Evolutionary conservation across 2,888 invertebrate species (phyloP).

Genomic region (Steromphala cineraria): DNA sequence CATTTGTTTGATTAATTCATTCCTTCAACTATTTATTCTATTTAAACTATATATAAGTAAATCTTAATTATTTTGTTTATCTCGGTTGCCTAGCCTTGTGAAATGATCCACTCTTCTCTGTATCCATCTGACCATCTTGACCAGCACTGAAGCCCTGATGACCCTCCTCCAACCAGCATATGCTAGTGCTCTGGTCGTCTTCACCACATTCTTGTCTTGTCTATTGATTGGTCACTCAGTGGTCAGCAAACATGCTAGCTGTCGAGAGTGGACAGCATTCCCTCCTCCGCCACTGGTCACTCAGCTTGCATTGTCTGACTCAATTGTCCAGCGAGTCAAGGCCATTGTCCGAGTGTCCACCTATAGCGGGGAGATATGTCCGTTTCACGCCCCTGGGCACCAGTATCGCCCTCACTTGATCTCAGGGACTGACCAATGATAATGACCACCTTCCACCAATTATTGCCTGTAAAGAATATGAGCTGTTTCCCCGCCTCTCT

Average conservation of each 20-base stretch:
- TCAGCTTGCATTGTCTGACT: not conserved
- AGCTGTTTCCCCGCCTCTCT: not conserved
- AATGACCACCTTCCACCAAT: not conserved
- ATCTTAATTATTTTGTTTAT: too few relatives aligned
- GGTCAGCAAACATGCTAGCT: conserved; percentile 4
- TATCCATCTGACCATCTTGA: too few relatives aligned
- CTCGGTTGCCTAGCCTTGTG: too few relatives aligned
- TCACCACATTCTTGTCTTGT: too few relatives aligned
- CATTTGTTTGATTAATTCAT: too few relatives aligned
- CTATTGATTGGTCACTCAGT: conserved; percentile 7
- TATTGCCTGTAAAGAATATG: not conserved
- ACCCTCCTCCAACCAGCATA: too few relatives aligned
- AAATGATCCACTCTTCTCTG: too few relatives aligned
- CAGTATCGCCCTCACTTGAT: not conserved
- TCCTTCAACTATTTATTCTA: too few relatives aligned
- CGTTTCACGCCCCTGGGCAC: not conserved
- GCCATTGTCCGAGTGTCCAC: not conserved
- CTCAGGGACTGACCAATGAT: not conserved
- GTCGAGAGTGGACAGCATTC: not conserved
- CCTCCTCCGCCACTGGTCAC: not conserved
- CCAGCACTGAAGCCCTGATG: too few relatives aligned
- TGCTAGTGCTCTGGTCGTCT: too few relatives aligned
- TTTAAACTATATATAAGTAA: too few relatives aligned
- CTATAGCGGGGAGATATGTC: not conserved
- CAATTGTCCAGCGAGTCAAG: not conserved